phyloP scores from a whole-genome alignment of 2,113 vertebrate species.

The Stercorarius parasiticus region DNA sequence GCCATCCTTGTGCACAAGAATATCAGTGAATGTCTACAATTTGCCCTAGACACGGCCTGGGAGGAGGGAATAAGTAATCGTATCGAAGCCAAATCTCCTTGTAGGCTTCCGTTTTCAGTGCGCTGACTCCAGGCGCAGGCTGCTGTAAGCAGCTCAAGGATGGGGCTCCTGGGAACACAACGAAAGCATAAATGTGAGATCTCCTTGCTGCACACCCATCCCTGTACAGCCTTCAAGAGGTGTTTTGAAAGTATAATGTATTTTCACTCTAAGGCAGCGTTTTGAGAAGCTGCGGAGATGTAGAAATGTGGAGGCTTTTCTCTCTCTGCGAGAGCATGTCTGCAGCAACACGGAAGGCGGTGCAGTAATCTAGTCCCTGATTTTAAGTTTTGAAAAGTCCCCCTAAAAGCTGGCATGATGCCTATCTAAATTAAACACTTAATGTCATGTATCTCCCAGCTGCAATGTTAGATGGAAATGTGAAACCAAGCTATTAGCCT shows the following conservation, averaged over 20 bases:
- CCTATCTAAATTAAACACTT: constrained; percentile 18
- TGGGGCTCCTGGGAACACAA: neutral
- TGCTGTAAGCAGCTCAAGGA: neutral
- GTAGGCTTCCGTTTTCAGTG: neutral
- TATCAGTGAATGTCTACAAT: accelerated
- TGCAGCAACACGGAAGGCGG: neutral
- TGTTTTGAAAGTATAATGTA: neutral
- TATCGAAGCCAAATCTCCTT: neutral
- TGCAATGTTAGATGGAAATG: neutral
- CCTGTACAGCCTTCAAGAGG: neutral
- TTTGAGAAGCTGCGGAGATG: neutral
- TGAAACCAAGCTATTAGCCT: neutral
- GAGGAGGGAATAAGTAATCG: neutral
- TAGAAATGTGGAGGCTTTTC: neutral
- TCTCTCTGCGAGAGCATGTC: neutral
- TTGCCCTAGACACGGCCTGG: neutral
- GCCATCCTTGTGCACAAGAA: neutral
- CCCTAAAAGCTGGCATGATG: neutral
- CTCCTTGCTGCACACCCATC: neutral
- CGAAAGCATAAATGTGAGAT: neutral
- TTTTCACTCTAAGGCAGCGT: neutral
- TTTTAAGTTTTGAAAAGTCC: neutral
- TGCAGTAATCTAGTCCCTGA: neutral
- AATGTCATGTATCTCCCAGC: neutral
- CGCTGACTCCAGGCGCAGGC: neutral